Conservation (phyloP, 2,113 vertebrate genomes). For the Cebidichthys violaceus region DNA sequence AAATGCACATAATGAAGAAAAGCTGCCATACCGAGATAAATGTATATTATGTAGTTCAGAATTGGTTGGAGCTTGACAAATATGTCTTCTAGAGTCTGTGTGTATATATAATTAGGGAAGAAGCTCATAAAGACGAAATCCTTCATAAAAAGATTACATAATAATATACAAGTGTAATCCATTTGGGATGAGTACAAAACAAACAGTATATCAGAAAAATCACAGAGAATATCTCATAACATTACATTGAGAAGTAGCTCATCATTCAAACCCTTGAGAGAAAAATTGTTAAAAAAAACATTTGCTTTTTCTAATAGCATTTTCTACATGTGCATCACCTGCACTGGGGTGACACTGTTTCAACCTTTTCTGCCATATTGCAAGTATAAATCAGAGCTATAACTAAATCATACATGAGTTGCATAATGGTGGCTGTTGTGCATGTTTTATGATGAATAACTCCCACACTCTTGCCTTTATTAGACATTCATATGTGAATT, state of each 20-base stretch:
- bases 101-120: not conserved
- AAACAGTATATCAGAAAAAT: too few species aligned
- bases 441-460: slow-evolving; percentile 12
- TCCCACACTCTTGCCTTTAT: slow-evolving; percentile 3
- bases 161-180: not conserved
- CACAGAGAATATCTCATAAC: too few species aligned
- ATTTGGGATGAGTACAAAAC: too few species aligned
- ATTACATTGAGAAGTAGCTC: too few species aligned
- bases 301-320: not conserved
- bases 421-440: not conserved
- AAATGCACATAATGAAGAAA: not conserved
- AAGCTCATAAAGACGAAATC: too few species aligned
- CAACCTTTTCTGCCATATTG: not conserved
- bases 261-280: too few species aligned
- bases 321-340: not conserved
- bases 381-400: not conserved
- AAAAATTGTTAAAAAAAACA: too few species aligned
- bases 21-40: not conserved
- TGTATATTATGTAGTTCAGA: not conserved
- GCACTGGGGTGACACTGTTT: not conserved
- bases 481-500: not conserved
- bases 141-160: not conserved
- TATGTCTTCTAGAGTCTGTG: not conserved
- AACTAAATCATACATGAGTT: not conserved
- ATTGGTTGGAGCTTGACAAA: not conserved